Evolutionary conservation across 2,888 invertebrate species (phyloP).

Genomic region (Phragmatobia fuliginosa): DNA sequence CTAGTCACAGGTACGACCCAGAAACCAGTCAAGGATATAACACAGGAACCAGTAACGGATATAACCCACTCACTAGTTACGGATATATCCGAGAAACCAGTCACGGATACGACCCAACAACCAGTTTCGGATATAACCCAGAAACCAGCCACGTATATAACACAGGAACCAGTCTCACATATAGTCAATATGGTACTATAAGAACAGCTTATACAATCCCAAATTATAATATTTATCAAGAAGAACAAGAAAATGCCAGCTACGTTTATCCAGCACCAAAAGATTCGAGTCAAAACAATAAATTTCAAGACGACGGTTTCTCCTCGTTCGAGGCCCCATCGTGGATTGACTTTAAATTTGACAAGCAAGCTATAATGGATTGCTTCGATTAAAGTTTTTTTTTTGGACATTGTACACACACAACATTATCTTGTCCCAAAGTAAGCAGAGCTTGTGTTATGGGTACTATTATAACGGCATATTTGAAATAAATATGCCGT

Average conservation of each 20-base stretch:
- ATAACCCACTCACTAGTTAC: constrained; percentile 16
- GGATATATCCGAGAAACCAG: constrained; percentile 11
- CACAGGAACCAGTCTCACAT: constrained; percentile 4
- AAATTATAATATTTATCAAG: constrained; percentile 60
- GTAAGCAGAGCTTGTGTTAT: too few relatives aligned
- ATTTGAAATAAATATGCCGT: too few relatives aligned
- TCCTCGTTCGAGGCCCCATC: constrained; percentile 87
- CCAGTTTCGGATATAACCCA: constrained; percentile 45
- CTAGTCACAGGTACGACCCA: background rate
- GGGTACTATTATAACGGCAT: too few relatives aligned
- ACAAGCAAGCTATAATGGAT: constrained; percentile 85
- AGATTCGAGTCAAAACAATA: constrained; percentile 55
- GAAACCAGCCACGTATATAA: background rate
- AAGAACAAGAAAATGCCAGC: constrained; percentile 75
- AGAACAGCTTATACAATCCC: constrained; percentile 53
- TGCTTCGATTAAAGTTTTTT: constrained; percentile 75
- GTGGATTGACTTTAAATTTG: constrained; percentile 89
- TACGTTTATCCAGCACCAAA: constrained; percentile 68
- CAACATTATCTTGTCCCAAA: too few relatives aligned
- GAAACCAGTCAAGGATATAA: constrained; percentile 43
- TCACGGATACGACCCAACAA: constrained; percentile 1
- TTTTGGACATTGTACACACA: too few relatives aligned
- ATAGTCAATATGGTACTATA: constrained; percentile 17
- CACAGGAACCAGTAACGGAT: constrained; percentile 11
- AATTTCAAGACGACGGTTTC: constrained; percentile 56